Evolutionary conservation across 2,113 vertebrate genomes (phyloP).

Genomic region (Scomber scombrus): DNA sequence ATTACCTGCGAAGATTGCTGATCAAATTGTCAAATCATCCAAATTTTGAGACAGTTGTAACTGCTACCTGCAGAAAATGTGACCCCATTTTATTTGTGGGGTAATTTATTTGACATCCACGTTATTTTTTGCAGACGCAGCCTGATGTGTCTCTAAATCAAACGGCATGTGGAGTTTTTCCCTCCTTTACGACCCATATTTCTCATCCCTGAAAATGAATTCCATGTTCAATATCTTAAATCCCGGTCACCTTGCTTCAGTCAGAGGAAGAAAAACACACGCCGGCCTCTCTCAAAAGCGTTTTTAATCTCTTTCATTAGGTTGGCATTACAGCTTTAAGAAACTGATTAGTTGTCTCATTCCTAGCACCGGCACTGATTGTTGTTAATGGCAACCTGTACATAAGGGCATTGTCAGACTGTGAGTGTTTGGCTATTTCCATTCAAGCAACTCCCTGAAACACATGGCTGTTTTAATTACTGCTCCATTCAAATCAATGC

Average conservation of each 20-base stretch:
- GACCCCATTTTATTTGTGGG: constrained; percentile 41
- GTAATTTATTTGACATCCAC: constrained; percentile 28
- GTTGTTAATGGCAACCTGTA: constrained; percentile 77
- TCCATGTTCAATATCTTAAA: constrained; percentile 47
- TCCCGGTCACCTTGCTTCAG: constrained; percentile 15
- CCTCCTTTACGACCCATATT: background rate
- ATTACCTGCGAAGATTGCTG: constrained; percentile 68
- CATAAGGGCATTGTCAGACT: constrained; percentile 38
- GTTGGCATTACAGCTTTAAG: constrained; percentile 65
- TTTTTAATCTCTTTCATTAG: constrained; percentile 80
- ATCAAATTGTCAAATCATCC: constrained; percentile 72
- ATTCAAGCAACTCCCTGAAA: constrained; percentile 33
- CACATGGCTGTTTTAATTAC: constrained; percentile 68
- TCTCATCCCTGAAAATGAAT: constrained; percentile 20
- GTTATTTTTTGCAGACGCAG: constrained; percentile 19
- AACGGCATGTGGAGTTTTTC: constrained; percentile 11
- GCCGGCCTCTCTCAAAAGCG: constrained; percentile 51
- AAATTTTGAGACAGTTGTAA: constrained; percentile 57
- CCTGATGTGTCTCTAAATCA: constrained; percentile 23
- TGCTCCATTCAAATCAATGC: constrained; percentile 59
- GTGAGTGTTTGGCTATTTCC: constrained; percentile 12
- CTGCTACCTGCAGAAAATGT: constrained; percentile 34
- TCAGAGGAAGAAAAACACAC: constrained; percentile 31
- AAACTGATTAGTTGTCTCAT: constrained; percentile 75
- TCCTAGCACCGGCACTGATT: constrained; percentile 60